Base-by-base conservation (phyloP, 2,888 invertebrate genomes). In the Chironomus tentans region DNA sequence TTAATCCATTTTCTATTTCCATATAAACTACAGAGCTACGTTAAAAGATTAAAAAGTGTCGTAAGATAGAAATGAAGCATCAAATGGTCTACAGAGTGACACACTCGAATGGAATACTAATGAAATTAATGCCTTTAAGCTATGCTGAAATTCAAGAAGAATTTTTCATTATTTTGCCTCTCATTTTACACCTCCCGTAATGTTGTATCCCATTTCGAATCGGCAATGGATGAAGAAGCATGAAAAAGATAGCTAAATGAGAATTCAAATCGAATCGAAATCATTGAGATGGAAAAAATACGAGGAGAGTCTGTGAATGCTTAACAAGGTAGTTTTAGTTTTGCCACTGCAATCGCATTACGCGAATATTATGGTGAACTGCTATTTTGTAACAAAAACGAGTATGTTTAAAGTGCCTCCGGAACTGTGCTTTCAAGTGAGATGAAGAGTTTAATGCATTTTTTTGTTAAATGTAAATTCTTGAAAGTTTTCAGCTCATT, bases 51-150 rank as follows among this genome's bases (percentile, higher is more conserved):
- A 71, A 71, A n/a, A 71, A 71, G 48, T 62, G 73, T 73, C 73
- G 46, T 15, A 50, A 15, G n/a, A 46, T 28, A 38, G 38, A 65
- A 22, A 12, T 24, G 21, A 24, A 46, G 70, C 71, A 61, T 56
- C 71, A 56, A 65, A 50, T 21, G 73, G 65, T 65, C 21, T 61
- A 21, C 62, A 22, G 12, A 65, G 61, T 71, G 48, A 22, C 22
- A 71, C 22, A 46, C 73, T 73, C 62, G 22, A 73, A 21, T 22
- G 61, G 73, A 73, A 73, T 73, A 73, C 73, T 73, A 73, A 73
- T 73, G 46, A 65, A 13, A 13, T 24, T 24, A 65, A 24, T 65
- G 4, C 13, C 13, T 65, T 65, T 22, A 38, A 38, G 38, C 38
- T 38, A 38, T 38, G 38, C 38, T 38, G 38, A 38, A 10, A 65